A percentile compares a stretch with the other conserved stretches of the same genome.
phyloP scores from a whole-genome alignment of 35 echinoderm and acorn worm species.

The Heliocidaris tuberculata region DNA sequence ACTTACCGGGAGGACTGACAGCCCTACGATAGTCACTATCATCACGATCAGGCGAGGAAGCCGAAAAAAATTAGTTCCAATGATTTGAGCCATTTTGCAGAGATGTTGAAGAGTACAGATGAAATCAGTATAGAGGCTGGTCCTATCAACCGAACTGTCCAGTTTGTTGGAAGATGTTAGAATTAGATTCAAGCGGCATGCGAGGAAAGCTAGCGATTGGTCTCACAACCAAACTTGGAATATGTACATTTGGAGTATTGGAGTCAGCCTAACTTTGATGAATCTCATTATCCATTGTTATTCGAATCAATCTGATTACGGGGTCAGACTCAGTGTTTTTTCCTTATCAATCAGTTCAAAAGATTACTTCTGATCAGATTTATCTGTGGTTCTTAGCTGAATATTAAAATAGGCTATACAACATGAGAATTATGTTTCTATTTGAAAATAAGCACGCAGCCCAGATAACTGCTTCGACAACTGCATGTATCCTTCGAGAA shows the following conservation, averaged over 20 bases:
- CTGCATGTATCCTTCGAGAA: not conserved
- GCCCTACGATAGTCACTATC: not conserved
- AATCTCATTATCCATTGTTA: not conserved
- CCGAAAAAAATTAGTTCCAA: not conserved
- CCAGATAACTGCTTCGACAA: not conserved
- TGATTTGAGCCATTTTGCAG: not conserved
- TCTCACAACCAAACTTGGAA: not conserved
- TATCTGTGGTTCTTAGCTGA: too few relatives aligned
- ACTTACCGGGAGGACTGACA: not conserved
- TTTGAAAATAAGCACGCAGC: too few relatives aligned
- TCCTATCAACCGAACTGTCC: not conserved
- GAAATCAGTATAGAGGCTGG: not conserved
- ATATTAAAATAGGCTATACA: too few relatives aligned
- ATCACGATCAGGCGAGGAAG: not conserved
- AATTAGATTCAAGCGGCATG: not conserved
- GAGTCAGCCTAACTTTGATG: not conserved
- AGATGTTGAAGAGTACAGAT: not conserved
- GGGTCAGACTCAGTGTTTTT: not conserved
- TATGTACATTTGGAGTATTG: not conserved
- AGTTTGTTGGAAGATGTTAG: not conserved
- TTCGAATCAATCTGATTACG: not conserved
- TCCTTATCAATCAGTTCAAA: not conserved
- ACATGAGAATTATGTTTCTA: too few relatives aligned
- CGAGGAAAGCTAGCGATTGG: not conserved
- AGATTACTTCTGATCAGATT: not conserved